These are phyloP conservation scores for Lepus timidus DNA, from an alignment of 2,113 vertebrate genomes.

Conservation along the genomic window DNA sequence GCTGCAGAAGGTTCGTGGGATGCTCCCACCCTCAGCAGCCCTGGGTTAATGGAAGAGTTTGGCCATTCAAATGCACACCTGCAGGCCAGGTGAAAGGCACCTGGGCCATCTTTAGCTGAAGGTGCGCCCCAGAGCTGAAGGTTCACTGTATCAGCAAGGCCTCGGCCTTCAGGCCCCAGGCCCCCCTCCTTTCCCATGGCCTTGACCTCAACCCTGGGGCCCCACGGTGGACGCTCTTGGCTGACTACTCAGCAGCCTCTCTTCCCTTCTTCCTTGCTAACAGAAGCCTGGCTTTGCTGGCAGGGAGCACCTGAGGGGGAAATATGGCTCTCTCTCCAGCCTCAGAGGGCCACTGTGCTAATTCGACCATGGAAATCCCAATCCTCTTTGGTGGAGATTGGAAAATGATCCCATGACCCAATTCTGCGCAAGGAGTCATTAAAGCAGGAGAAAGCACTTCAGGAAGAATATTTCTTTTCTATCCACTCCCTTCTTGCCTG, in stretches of 20 bases:
- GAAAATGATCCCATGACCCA: conserved; percentile 31
- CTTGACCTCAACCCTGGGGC: not conserved
- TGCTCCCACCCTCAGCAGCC: not conserved
- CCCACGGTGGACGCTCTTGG: not conserved
- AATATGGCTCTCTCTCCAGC: not conserved
- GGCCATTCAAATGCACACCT: not conserved
- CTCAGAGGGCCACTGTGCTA: not conserved
- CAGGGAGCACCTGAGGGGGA: not conserved
- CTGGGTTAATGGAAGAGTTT: not conserved
- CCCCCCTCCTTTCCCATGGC: not conserved
- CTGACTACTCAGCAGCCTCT: not conserved
- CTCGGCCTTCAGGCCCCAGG: not conserved
- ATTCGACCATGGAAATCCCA: conserved; percentile 4
- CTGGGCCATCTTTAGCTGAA: conserved; percentile 5
- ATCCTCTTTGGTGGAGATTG: not conserved
- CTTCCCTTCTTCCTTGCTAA: not conserved
- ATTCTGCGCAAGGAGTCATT: conserved; percentile 21
- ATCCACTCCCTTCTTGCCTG: conserved; percentile 20
- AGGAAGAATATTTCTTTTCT: conserved; percentile 7
- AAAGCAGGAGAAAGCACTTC: not conserved
- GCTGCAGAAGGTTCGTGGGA: not conserved
- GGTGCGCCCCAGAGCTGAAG: conserved; percentile 7
- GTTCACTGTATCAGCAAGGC: not conserved
- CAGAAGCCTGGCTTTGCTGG: conserved; percentile 30
- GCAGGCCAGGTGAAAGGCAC: not conserved